These are phyloP conservation scores for Uria aalge DNA, from an alignment of 2,113 vertebrate genomes.

Conservation along the genomic window DNA sequence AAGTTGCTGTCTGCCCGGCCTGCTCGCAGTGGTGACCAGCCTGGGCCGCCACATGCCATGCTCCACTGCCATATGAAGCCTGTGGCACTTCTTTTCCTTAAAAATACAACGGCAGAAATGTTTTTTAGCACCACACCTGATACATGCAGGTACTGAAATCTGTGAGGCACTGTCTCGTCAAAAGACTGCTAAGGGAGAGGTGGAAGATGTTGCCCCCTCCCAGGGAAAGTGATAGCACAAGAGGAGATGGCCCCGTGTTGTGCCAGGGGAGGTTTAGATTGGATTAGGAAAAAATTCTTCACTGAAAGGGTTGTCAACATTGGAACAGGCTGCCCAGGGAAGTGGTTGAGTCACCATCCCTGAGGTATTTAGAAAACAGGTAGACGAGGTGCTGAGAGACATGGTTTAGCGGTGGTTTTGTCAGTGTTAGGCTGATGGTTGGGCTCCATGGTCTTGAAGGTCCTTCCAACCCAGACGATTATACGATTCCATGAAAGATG, in stretches of 20 bases:
- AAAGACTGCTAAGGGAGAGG: background rate
- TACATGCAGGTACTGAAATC: background rate
- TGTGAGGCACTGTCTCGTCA: rapidly evolving
- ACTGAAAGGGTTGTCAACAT: background rate
- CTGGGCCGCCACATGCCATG: background rate
- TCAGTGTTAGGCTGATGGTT: background rate
- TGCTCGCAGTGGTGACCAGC: background rate
- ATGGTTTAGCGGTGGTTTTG: background rate
- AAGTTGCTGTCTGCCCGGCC: background rate
- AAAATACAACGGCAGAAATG: background rate
- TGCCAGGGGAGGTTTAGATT: background rate
- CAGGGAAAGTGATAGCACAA: background rate
- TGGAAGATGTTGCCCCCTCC: background rate
- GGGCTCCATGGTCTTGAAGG: background rate
- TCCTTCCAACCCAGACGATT: background rate
- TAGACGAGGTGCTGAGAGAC: background rate
- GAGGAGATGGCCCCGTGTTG: background rate
- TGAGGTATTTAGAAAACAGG: background rate
- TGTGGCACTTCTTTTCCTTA: background rate
- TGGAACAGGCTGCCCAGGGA: background rate
- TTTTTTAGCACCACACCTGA: background rate
- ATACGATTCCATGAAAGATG: background rate
- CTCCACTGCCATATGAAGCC: background rate
- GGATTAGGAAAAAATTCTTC: background rate
- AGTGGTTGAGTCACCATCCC: background rate